Conservation (phyloP, 1,140 invertebrate genomes). For the Galleria mellonella region DNA sequence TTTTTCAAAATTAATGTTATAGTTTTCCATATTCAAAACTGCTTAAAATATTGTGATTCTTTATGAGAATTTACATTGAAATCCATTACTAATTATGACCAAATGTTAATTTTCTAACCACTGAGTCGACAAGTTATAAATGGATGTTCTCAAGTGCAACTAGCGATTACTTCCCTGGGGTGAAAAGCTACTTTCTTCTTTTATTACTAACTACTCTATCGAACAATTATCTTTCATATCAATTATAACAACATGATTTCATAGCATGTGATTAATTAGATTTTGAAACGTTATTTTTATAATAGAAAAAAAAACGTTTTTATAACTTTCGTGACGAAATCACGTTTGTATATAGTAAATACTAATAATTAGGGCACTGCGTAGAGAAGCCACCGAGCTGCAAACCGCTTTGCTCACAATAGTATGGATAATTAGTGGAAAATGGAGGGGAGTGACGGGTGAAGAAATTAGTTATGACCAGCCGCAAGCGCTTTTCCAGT, state of each 20-base stretch:
- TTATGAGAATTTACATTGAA: constrained; percentile 16
- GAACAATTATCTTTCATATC: constrained; percentile 5
- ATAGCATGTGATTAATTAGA: no score
- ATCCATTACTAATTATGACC: constrained; percentile 25
- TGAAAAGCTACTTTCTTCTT: constrained; percentile 31
- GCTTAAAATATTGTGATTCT: neutral
- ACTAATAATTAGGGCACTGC: constrained; percentile 8
- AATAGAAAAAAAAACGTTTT: no score
- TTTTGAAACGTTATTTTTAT: no score
- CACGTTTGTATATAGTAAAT: constrained; percentile 1
- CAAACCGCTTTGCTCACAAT: constrained; percentile 27
- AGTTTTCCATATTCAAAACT: no score
- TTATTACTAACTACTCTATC: constrained; percentile 1
- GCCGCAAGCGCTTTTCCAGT: no score
- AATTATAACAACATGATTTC: no score
- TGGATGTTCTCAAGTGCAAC: constrained; percentile 43
- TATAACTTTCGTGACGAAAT: no score
- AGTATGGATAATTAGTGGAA: constrained; percentile 29
- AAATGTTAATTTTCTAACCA: constrained; percentile 35
- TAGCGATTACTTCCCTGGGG: constrained; percentile 28
- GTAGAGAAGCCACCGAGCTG: constrained; percentile 19
- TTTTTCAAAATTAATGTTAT: no score
- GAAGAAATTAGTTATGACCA: constrained; percentile 16
- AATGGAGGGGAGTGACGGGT: constrained; percentile 12
- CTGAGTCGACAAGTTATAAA: constrained; percentile 27